Conservation (phyloP, 2,113 vertebrate genomes). For the Lichenostomus cassidix region DNA sequence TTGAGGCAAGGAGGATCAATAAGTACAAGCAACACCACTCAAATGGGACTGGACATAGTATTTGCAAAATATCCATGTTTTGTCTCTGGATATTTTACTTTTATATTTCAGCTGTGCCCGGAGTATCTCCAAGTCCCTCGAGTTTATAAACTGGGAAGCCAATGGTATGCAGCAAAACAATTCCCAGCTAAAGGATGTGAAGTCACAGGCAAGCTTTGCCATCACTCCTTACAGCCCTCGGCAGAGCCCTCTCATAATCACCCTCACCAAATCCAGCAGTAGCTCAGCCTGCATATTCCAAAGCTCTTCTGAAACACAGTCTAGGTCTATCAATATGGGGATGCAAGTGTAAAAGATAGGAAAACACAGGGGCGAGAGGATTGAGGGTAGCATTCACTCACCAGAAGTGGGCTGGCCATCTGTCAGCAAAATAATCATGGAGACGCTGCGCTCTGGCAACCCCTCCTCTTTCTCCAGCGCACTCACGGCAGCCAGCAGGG, state of each 20-base stretch:
- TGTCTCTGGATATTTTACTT: background rate
- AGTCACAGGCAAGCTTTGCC: background rate
- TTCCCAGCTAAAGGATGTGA: background rate
- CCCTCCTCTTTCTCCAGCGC: conserved; percentile 68
- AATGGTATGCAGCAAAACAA: background rate
- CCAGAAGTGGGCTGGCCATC: conserved; percentile 89
- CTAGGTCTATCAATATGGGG: background rate
- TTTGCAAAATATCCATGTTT: background rate
- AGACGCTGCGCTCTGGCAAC: conserved; percentile 69
- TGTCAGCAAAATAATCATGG: conserved; percentile 89
- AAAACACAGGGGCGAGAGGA: background rate
- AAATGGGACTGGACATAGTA: background rate
- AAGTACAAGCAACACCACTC: background rate
- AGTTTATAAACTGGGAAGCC: background rate
- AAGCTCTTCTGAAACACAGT: background rate
- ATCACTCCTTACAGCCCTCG: background rate
- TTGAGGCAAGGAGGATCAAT: background rate
- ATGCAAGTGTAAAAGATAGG: background rate
- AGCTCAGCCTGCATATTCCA: background rate
- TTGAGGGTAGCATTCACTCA: conserved; percentile 11
- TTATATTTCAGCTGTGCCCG: background rate
- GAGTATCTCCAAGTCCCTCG: background rate
- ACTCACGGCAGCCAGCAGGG: conserved; percentile 74
- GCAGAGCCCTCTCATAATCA: background rate
- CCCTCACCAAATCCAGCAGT: background rate